Evolutionary conservation across 2,113 vertebrate genomes (phyloP), one percentile per base, ranked within the genome.

Genomic region (Peucedramus taeniatus): DNA sequence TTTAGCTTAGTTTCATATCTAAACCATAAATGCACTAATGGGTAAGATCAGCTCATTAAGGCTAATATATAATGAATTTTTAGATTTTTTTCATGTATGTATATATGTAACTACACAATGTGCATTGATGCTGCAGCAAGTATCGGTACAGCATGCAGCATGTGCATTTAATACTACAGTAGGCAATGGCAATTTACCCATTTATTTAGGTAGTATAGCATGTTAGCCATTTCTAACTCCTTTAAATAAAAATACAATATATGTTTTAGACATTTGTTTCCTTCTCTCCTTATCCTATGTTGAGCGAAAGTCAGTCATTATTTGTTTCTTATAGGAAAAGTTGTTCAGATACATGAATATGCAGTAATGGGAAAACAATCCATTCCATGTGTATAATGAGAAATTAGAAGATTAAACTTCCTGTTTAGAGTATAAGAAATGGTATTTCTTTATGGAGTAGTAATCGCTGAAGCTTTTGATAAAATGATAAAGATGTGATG

Each of bases 121-220:
- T 23, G 4, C 8, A 68, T 5, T 60, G 15, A 49, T 64, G 40
- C 40, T 53, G 23, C 22, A 77, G 39, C n/a, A 72, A 1, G 0
- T 31, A 44, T 42, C 40, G 7, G 13, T n/a, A 42, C 15, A 72
- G 10, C 13, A 21, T 6, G 3, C 21, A 64, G 23, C 7, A 14
- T 10, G 10, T 39, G 5, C 11, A 40, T 27, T 64, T 63, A 47
- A 66, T 26, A 28, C 11, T 28, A 63, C 21, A 86, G 11, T 20
- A 72, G 69, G 13, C 2, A 10, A 39, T 0, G 1, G 4, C 24
- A 83, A 83, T 5, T 26, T 35, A 37, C 8, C 5, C 11, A n/a
- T 65, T 74, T 84, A 3, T 53, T 72, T 51, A 81, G 30, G 3
- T 68, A 39, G 23, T 64, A 31, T 5, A 60, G 6, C 18, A 72